These are phyloP conservation scores for Chaenogobius annularis DNA, from an alignment of 2,113 vertebrate genomes.

Conservation along the genomic window DNA sequence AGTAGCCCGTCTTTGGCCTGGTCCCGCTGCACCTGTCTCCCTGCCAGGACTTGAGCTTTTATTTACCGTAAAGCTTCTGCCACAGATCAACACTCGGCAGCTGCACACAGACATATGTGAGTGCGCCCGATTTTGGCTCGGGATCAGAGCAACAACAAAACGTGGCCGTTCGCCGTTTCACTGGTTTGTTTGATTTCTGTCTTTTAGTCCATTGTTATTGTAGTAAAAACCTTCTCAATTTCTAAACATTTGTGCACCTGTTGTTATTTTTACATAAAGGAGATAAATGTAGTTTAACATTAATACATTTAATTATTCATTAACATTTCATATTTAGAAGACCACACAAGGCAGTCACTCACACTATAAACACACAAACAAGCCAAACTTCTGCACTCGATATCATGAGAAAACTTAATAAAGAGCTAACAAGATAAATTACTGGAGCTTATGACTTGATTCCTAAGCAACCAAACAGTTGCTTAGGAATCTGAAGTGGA, in stretches of 20 bases:
- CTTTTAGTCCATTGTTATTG: constrained; percentile 46
- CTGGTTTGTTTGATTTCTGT: constrained; percentile 51
- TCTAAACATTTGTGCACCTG: constrained; percentile 23
- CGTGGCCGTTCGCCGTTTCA: constrained; percentile 40
- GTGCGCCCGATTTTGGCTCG: constrained; percentile 50
- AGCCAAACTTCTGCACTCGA: constrained; percentile 3
- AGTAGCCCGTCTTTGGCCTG: constrained; percentile 52
- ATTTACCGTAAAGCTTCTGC: constrained; percentile 66
- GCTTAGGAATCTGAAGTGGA: constrained; percentile 27
- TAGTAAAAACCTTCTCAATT: constrained; percentile 20
- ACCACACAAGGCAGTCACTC: background rate
- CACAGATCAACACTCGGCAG: constrained; percentile 59
- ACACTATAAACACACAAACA: background rate
- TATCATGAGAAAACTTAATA: constrained; percentile 7
- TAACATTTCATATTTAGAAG: too few relatives aligned
- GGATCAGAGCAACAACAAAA: constrained; percentile 64
- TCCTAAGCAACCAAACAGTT: constrained; percentile 13
- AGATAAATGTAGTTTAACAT: background rate
- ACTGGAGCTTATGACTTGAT: constrained; percentile 27
- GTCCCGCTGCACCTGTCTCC: constrained; percentile 55
- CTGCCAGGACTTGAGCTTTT: constrained; percentile 56
- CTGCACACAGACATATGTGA: constrained; percentile 23
- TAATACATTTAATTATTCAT: too few relatives aligned
- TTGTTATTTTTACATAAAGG: background rate
- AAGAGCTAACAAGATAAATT: constrained; percentile 29